Evolutionary conservation across 2,113 vertebrate species (phyloP), one percentile per base, ranked within the genome.

Genomic region (Clupea harengus): DNA sequence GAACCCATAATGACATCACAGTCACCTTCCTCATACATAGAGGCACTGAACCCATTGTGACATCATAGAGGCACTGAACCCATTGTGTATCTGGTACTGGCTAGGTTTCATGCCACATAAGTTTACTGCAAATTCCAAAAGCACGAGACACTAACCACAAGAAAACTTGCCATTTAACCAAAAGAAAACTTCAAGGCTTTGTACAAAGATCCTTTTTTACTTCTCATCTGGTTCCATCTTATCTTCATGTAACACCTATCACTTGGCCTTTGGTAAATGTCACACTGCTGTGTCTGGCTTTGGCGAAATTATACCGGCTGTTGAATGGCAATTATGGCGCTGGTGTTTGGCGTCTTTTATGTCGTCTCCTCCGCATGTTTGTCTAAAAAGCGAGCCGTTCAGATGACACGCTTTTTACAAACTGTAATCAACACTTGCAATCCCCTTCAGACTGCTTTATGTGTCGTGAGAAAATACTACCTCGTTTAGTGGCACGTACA

Each of bases 251-350:
- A 72, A 72, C 64, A 72, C 64, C 64, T 32, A 72, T 28, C 64
- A 72, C 64, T 72, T 72, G 64, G 10, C 64, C 64, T 72, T 72
- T 72, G 64, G n/a, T 72, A 72, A 72, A 72, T 72, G 64, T 72
- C 64, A 72, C 10, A 15, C 9, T 9, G 25, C 64, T 72, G 64
- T 32, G 64, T 72, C 25, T 72, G 9, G n/a, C 64, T 32, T 32
- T 25, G 2, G 6, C 3, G 5, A n/a, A 67, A 67, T 67, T 67
- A 67, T 10, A 25, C 60, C 25, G 60, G 60, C 60, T 67, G 52
- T 67, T 28, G 25, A 72, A 72, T 32, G 9, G 32, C 64, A 25
- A 72, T 8, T 13, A 32, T 28, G 64, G 8, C 9, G 64, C n/a
- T 13, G 25, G 64, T 28, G 64, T 28, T 25, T 8, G 0, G 1